Evolutionary conservation across 2,113 vertebrate genomes (phyloP), one percentile per base, ranked within the genome.

Genomic region (Neogobius melanostomus): DNA sequence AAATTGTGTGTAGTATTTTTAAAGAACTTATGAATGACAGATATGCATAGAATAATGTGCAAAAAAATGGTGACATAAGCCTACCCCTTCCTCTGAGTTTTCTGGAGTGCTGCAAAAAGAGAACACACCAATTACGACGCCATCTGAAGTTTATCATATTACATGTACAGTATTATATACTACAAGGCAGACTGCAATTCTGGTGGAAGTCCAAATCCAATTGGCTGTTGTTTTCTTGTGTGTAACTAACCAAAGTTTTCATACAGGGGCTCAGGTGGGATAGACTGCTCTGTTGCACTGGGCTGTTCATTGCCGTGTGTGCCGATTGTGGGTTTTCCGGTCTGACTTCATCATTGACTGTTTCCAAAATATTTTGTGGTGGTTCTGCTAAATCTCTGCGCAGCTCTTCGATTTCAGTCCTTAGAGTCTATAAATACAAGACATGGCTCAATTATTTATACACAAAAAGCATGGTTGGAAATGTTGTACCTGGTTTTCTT

Each of bases 401-500:
- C 66, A 92, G 81, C 16, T 15, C 66, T 21, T 83, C 68, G 0
- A 85, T 45, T 0, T 74, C 69, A 0, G 2, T 47, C 9, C 1
- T 61, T 1, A 92, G 89, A 50, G 0, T 62, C 90, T 93, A 14
- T 74, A 68, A 7, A 5, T 17, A 11, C 10, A 64, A 47, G 2
- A 0, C 8, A 5, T 7, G 21, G 1, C 0, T 48, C 4, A 7
- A 17, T 8, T 0, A 28, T 17, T 64, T 48, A 1, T 11, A 17
- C 28, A 57, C 9, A 21, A 42, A 43, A n/a, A 9, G 1, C 9
- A 36, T 57, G 11, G 5, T 0, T 6, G 49, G 28, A 6, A 14
- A 9, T 51, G 7, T 42, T 1, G 46, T 47, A 92, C 92, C 86
- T 86, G n/a, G 70, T 90, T 91, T 49, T 86, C 83, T 51, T 56